A percentile compares a stretch with the other conserved stretches of the same genome.
These are phyloP conservation scores for Mya arenaria DNA, from an alignment of 1,140 invertebrate species.

Conservation along the genomic window DNA sequence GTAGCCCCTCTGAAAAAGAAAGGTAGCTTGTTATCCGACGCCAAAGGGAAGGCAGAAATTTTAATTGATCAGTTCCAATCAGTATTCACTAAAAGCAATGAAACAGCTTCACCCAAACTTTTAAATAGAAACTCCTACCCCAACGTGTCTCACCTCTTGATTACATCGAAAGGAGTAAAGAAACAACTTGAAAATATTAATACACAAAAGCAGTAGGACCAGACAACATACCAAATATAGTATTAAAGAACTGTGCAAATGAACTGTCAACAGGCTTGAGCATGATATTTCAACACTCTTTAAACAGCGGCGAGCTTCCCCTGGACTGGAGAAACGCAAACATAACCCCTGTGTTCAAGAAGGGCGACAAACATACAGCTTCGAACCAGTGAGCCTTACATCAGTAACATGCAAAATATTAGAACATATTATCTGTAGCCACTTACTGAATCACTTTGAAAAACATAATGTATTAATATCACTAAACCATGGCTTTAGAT, in stretches of 20 bases:
- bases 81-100: constrained; percentile 54
- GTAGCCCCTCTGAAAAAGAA: constrained; percentile 49
- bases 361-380: not conserved
- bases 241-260: constrained; percentile 32
- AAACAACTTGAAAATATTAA: too few species aligned
- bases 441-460: constrained; percentile 46
- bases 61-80: constrained; percentile 55
- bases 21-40: constrained; percentile 40
- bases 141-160: too few species aligned
- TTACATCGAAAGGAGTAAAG: too few species aligned
- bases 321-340: constrained; percentile 6
- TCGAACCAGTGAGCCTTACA: not conserved
- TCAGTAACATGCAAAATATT: constrained; percentile 19
- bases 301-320: not conserved
- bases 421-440: constrained; percentile 50
- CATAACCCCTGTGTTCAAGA: not conserved
- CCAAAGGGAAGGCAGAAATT: constrained; percentile 50
- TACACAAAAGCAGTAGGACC: constrained; percentile 47
- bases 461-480: constrained; percentile 22
- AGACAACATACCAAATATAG: constrained; percentile 39
- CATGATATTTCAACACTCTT: not conserved
- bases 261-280: not conserved
- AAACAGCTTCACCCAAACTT: too few species aligned
- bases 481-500: constrained; percentile 32
- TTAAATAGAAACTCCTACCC: too few species aligned